Evolutionary conservation across 2,888 invertebrate species (phyloP).

Genomic region (Hemaris fuciformis): DNA sequence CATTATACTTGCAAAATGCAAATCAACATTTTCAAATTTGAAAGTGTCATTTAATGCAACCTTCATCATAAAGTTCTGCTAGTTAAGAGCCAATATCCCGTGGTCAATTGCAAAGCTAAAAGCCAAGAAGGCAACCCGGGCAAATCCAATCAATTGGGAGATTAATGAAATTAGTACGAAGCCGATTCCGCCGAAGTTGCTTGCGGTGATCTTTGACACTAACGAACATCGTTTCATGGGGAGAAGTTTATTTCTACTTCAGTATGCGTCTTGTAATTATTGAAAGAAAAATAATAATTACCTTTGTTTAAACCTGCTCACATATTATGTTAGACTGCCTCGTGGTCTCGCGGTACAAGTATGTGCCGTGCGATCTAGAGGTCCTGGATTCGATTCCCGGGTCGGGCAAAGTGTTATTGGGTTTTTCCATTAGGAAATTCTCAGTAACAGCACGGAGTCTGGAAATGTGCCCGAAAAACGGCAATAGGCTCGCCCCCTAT

Average conservation of each 20-base stretch:
- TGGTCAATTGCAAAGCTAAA: not conserved
- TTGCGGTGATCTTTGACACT: constrained; percentile 39
- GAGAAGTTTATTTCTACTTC: not conserved
- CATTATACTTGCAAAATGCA: not conserved
- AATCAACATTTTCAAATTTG: not conserved
- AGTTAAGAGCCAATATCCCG: not conserved
- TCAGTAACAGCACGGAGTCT: too few species aligned
- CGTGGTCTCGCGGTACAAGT: too few species aligned
- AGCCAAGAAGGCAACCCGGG: constrained; percentile 14
- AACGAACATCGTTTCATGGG: constrained; percentile 22
- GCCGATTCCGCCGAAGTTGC: constrained; percentile 37
- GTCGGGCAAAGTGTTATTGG: too few species aligned
- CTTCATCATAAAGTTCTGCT: not conserved
- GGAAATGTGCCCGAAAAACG: too few species aligned
- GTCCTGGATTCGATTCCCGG: too few species aligned
- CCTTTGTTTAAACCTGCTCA: not conserved
- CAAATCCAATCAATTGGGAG: constrained; percentile 55
- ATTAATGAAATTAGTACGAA: constrained; percentile 60
- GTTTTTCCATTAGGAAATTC: too few species aligned
- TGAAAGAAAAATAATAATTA: not conserved
- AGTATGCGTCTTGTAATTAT: not conserved
- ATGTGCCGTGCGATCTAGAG: too few species aligned
- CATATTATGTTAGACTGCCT: too few species aligned
- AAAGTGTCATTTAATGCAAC: not conserved
- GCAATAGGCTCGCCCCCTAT: too few species aligned